Conservation (phyloP, 2,888 invertebrate genomes). For the Helicoverpa assulta region DNA sequence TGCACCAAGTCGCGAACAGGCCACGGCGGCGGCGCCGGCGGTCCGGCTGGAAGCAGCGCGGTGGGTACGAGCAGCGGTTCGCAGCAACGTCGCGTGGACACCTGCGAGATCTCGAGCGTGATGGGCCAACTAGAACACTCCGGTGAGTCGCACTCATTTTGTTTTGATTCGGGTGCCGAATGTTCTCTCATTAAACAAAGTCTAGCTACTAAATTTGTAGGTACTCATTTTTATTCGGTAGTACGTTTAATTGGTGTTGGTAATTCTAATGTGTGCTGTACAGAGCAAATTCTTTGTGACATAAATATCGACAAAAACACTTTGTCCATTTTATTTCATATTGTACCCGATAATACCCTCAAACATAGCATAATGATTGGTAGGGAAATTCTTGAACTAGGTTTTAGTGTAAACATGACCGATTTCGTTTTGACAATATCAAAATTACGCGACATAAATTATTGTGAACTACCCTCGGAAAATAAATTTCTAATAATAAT, state of each 20-base stretch:
- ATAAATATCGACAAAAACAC: conserved; percentile 20
- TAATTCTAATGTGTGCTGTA: conserved; percentile 13
- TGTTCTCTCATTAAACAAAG: conserved; percentile 52
- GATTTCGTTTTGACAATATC: not conserved
- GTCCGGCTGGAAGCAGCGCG: not conserved
- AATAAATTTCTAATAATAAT: not conserved
- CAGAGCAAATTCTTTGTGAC: conserved; percentile 21
- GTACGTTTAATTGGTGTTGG: conserved; percentile 39
- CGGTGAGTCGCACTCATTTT: conserved; percentile 55
- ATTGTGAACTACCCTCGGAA: not conserved
- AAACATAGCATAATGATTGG: not conserved
- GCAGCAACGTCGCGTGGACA: conserved; percentile 8
- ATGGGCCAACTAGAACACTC: conserved; percentile 5
- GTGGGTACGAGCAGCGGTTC: not conserved
- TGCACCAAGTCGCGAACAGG: not conserved
- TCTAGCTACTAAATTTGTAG: conserved; percentile 34
- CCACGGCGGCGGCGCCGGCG: not conserved
- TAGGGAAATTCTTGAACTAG: not conserved
- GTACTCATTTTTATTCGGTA: conserved; percentile 20
- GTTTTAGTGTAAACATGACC: not conserved
- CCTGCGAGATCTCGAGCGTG: not conserved
- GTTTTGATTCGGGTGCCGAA: conserved; percentile 56
- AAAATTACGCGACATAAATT: not conserved
- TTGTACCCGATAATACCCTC: not conserved
- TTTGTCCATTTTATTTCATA: not conserved